phyloP scores from a whole-genome alignment of 2,113 vertebrate genomes.

The Montifringilla adamsi region DNA sequence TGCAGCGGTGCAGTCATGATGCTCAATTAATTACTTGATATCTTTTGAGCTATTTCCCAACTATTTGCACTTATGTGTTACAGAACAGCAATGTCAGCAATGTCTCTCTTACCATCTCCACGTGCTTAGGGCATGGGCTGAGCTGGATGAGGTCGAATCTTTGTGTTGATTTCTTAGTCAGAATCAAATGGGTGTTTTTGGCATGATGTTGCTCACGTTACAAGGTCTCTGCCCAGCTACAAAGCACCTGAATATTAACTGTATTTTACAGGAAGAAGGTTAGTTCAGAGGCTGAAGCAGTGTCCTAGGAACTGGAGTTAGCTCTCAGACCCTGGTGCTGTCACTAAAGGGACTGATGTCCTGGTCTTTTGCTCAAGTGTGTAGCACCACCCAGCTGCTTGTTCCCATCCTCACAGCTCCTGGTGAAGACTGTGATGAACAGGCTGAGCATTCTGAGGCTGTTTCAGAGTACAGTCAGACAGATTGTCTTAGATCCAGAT shows the following conservation, averaged over 20 bases:
- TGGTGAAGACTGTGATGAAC: neutral
- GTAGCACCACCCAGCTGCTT: neutral
- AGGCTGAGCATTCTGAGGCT: neutral
- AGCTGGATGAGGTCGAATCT: neutral
- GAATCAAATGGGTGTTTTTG: neutral
- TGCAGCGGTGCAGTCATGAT: neutral
- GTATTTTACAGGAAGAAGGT: neutral
- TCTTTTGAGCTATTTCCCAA: neutral
- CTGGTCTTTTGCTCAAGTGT: neutral
- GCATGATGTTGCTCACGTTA: accelerated
- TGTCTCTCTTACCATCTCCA: neutral
- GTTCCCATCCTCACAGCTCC: neutral
- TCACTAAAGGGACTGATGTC: neutral
- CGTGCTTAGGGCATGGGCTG: neutral
- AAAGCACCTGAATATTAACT: neutral
- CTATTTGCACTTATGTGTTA: neutral
- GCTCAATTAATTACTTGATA: neutral
- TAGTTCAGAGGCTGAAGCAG: neutral
- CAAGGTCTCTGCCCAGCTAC: neutral
- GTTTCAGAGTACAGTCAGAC: neutral
- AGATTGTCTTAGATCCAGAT: neutral
- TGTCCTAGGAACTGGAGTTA: neutral
- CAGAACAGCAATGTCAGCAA: neutral
- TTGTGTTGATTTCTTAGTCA: neutral
- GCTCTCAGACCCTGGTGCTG: neutral